Evolutionary conservation across 2,797 vertebrate species (phyloP).

Genomic region (Anableps anableps): DNA sequence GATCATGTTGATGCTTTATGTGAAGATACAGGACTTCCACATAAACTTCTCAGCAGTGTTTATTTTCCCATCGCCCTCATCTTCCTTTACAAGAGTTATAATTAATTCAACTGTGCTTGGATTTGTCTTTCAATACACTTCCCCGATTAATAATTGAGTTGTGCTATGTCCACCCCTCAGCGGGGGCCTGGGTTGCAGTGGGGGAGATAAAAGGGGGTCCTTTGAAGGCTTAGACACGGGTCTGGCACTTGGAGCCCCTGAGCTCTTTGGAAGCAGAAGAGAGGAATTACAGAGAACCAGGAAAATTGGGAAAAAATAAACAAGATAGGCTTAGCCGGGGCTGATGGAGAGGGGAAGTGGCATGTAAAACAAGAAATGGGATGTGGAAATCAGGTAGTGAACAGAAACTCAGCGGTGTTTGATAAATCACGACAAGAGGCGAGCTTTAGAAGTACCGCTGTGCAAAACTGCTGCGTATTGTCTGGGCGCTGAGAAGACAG

Average conservation of each 20-base stretch:
- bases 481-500: conserved; percentile 56
- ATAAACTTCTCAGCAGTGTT: conserved; percentile 63
- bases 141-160: conserved; percentile 78
- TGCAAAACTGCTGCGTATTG: conserved; percentile 53
- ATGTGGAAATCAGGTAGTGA: conserved; percentile 72
- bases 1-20: conserved; percentile 5
- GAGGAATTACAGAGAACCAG: conserved; percentile 73
- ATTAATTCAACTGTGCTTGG: conserved; percentile 59
- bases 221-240: conserved; percentile 78
- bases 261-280: conserved; percentile 83
- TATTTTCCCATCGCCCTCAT: conserved; percentile 57
- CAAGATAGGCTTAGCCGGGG: conserved; percentile 66
- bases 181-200: conserved; percentile 62
- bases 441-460: conserved; percentile 54
- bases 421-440: conserved; percentile 64
- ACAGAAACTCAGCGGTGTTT: conserved; percentile 45
- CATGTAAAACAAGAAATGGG: conserved; percentile 73
- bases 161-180: conserved; percentile 62
- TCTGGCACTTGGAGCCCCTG: conserved; percentile 73
- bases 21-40: conserved; percentile 43
- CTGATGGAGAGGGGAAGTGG: conserved; percentile 60
- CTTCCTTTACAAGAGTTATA: conserved; percentile 66
- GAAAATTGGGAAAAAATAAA: conserved; percentile 73
- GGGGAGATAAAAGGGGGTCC: conserved; percentile 76
- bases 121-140: conserved; percentile 55